A percentile compares a stretch with the other conserved stretches of the same genome.
Conservation (phyloP, 2,113 vertebrate genomes). For the Hoplias malabaricus region DNA sequence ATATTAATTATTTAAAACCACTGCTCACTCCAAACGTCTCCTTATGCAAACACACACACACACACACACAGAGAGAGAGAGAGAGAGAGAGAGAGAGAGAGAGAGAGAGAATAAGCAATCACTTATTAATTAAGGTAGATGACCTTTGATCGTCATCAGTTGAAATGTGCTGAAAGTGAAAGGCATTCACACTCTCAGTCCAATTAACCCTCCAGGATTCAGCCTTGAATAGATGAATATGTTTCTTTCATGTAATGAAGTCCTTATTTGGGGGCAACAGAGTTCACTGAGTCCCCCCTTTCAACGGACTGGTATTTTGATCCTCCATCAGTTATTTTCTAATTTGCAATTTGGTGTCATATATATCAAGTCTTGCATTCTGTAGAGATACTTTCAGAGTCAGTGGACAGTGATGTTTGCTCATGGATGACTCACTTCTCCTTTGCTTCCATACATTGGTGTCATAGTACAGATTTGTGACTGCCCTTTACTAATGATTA, state of each 20-base stretch:
- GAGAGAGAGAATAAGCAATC: no score
- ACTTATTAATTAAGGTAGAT: background rate
- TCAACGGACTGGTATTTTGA: conserved; percentile 15
- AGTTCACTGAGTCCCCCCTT: background rate
- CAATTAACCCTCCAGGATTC: conserved; percentile 22
- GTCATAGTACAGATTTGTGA: background rate
- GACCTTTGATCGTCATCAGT: conserved; percentile 1
- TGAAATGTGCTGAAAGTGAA: background rate
- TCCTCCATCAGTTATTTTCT: conserved; percentile 3
- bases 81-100: no score
- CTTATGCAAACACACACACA: no score
- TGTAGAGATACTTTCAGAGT: background rate
- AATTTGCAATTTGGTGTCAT: conserved; percentile 33
- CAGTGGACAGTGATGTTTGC: background rate
- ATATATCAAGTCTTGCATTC: background rate
- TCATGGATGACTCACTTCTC: background rate
- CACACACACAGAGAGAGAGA: no score
- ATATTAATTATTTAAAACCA: no score
- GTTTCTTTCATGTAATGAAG: background rate
- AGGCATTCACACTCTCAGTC: background rate
- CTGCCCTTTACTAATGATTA: background rate
- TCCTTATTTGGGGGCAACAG: background rate
- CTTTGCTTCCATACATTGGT: background rate
- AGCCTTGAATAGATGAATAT: background rate
- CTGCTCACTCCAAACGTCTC: no score